These are phyloP conservation scores for Hyposmocoma kahamanoa DNA, from an alignment of 1,140 invertebrate species.

Conservation along the genomic window DNA sequence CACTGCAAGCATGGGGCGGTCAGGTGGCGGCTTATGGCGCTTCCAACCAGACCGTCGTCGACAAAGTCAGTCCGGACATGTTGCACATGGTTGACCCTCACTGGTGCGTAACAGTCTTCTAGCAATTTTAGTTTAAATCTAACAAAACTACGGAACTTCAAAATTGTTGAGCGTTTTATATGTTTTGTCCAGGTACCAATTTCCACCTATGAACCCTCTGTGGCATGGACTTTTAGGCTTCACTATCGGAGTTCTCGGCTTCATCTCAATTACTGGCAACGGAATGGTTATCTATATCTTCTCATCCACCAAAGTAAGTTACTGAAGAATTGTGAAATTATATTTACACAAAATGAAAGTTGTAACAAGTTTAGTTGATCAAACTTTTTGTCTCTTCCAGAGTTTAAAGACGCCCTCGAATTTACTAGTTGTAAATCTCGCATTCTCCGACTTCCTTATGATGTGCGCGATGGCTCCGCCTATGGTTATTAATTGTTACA, in stretches of 20 bases:
- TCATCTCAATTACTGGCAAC: conserved; percentile 84
- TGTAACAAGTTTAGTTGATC: background rate
- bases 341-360: background rate
- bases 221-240: conserved; percentile 80
- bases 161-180: too few relatives aligned
- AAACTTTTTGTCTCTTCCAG: conserved; percentile 34
- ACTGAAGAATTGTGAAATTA: background rate
- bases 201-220: conserved; percentile 78
- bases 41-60: conserved; percentile 68
- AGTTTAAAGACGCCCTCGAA: conserved; percentile 88
- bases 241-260: conserved; percentile 76
- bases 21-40: conserved; percentile 63
- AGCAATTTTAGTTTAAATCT: too few relatives aligned
- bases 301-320: conserved; percentile 66
- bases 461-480: conserved; percentile 88
- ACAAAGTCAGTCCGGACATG: conserved; percentile 76
- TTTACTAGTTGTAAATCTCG: conserved; percentile 88
- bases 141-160: too few relatives aligned
- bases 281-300: conserved; percentile 92
- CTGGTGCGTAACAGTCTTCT: conserved; percentile 65
- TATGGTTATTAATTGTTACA: conserved; percentile 90
- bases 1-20: conserved; percentile 61
- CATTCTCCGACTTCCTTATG: conserved; percentile 91
- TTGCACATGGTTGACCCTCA: conserved; percentile 76
- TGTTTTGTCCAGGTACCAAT: conserved; percentile 77